Evolutionary conservation across 2,888 invertebrate species (phyloP).

Genomic region (Shargacucullia verbasci): DNA sequence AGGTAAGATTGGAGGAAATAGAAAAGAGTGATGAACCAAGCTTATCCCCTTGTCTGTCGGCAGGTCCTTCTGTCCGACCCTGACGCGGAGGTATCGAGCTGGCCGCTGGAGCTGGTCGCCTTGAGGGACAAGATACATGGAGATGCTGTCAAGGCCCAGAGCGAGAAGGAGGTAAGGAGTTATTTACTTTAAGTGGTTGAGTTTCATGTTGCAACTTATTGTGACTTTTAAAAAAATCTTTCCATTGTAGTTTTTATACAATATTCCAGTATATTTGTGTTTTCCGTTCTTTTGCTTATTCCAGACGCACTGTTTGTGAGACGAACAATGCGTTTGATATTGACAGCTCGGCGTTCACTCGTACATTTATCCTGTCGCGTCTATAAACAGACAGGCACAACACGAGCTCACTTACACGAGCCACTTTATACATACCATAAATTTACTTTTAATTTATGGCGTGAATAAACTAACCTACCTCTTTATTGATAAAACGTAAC

Average conservation of each 20-base stretch:
- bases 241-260: no score
- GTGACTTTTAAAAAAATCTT: no score
- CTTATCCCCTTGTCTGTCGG: background rate
- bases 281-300: no score
- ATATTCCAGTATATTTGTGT: no score
- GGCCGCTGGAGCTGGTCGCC: conserved; percentile 93
- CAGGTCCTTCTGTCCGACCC: conserved; percentile 92
- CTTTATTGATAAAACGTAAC: no score
- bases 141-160: conserved; percentile 82
- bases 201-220: no score
- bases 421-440: conserved; percentile 6
- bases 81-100: conserved; percentile 91
- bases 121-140: conserved; percentile 92
- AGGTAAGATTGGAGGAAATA: no score
- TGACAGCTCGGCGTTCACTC: conserved; percentile 9
- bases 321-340: conserved; percentile 9
- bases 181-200: no score
- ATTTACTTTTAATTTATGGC: no score
- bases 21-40: background rate
- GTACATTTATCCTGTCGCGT: conserved; percentile 3
- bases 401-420: conserved; percentile 33
- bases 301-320: conserved; percentile 1
- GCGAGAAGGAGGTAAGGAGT: conserved; percentile 89
- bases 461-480: no score
- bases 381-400: conserved; percentile 23